phyloP scores from a whole-genome alignment of 2,797 vertebrate species.

The Chaenodraco wilsoni region DNA sequence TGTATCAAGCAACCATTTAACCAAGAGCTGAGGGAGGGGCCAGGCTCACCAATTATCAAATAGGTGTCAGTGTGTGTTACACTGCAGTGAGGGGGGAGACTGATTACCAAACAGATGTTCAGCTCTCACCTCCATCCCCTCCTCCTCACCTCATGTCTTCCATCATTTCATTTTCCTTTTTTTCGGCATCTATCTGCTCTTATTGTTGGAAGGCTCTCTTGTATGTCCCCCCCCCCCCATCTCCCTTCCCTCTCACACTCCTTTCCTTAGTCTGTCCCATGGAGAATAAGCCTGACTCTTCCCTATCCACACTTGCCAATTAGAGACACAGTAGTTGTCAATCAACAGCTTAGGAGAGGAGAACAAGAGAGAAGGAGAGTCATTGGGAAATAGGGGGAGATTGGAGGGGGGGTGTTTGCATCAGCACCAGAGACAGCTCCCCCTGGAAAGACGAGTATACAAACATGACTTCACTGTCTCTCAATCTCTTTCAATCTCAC shows the following conservation, averaged over 20 bases:
- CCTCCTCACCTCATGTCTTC: slow-evolving; percentile 40
- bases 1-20: slow-evolving; percentile 75
- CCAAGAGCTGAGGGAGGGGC: slow-evolving; percentile 62
- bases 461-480: slow-evolving; percentile 54
- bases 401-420: slow-evolving; percentile 23
- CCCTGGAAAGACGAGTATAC: slow-evolving; percentile 57
- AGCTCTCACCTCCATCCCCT: slow-evolving; percentile 57
- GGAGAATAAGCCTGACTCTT: slow-evolving; percentile 72
- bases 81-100: slow-evolving; percentile 63
- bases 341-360: slow-evolving; percentile 68
- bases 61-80: slow-evolving; percentile 76
- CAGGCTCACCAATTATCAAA: slow-evolving; percentile 79
- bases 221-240: background rate
- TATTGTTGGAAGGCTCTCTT: slow-evolving; percentile 26
- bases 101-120: slow-evolving; percentile 78
- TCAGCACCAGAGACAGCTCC: slow-evolving; percentile 78
- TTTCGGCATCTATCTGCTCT: slow-evolving; percentile 12
- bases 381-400: slow-evolving; percentile 39
- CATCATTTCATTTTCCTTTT: slow-evolving; percentile 24
- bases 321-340: slow-evolving; percentile 78
- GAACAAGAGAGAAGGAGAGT: slow-evolving; percentile 49
- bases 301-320: slow-evolving; percentile 76
- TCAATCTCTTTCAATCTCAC: slow-evolving; percentile 9
- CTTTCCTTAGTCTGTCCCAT: slow-evolving; percentile 60
- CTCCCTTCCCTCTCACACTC: slow-evolving; percentile 13